Percentiles rank a stretch among this genome's conserved stretches.
Evolutionary conservation across 35 echinoderm and acorn worm genomes (phyloP).

Genomic region (Nesometra sesokonis): DNA sequence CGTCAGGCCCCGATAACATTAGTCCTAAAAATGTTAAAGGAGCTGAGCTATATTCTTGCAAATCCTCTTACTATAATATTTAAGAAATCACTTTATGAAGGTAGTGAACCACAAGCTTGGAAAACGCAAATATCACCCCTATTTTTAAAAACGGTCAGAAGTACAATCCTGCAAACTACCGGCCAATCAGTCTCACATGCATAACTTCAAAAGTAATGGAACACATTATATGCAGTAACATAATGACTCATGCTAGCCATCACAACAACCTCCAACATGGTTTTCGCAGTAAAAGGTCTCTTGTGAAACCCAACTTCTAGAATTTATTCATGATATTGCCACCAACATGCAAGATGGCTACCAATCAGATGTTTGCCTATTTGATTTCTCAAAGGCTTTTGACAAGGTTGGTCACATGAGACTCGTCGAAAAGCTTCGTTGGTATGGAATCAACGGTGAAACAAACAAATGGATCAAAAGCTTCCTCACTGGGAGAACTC

Average conservation of each 20-base stretch:
- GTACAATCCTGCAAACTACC: constrained; percentile 28
- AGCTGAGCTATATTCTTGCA: constrained; percentile 1
- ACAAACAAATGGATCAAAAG: too few species aligned
- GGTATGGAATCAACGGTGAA: background rate
- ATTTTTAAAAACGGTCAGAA: constrained; percentile 35
- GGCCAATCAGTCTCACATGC: constrained; percentile 28
- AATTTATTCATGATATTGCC: constrained; percentile 4
- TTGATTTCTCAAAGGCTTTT: constrained; percentile 18
- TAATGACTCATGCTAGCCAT: constrained; percentile 8
- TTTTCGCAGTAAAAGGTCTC: constrained; percentile 14
- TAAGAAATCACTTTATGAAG: constrained; percentile 7
- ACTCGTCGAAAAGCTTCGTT: constrained; percentile 9
- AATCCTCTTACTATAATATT: constrained; percentile 13
- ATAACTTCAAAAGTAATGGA: constrained; percentile 35
- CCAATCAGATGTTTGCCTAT: constrained; percentile 12
- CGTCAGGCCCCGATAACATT: constrained; percentile 28
- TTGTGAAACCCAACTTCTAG: constrained; percentile 36
- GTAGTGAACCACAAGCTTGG: constrained; percentile 16
- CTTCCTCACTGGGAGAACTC: constrained; percentile 12
- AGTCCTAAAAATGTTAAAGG: constrained; percentile 1
- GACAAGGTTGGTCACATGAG: constrained; percentile 12
- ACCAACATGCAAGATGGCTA: constrained; percentile 31
- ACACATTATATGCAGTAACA: constrained; percentile 24
- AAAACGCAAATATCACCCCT: background rate
- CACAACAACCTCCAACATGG: constrained; percentile 30